Conservation (phyloP, 2,888 invertebrate species). For the Melieria crassipennis region DNA sequence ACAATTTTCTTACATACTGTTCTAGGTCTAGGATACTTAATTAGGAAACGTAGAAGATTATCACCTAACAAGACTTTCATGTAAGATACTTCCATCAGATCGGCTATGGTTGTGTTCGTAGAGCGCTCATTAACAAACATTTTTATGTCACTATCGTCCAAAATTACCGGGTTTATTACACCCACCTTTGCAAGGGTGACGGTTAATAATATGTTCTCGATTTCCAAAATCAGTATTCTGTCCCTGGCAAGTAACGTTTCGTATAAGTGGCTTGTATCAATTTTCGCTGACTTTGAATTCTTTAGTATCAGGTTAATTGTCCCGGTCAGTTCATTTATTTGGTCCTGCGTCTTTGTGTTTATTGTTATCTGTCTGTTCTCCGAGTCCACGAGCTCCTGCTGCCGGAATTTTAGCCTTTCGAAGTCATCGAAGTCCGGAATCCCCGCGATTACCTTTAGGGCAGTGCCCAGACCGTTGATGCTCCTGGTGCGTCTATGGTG, state of each 20-base stretch:
- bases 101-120: conserved; percentile 33
- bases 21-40: conserved; percentile 27
- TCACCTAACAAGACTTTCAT: conserved; percentile 25
- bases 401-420: conserved; percentile 6
- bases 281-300: background rate
- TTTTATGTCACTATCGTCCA: conserved; percentile 13
- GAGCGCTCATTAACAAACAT: conserved; percentile 20
- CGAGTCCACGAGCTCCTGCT: conserved; percentile 7
- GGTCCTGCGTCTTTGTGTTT: conserved; percentile 7
- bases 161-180: conserved; percentile 14
- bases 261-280: background rate
- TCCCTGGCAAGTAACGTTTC: background rate
- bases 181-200: conserved; percentile 20
- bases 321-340: conserved; percentile 5
- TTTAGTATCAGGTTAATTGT: background rate
- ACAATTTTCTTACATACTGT: conserved; percentile 28
- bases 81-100: conserved; percentile 32
- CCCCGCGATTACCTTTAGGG: conserved; percentile 13
- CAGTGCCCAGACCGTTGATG: conserved; percentile 2
- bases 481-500: conserved; percentile 6
- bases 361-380: conserved; percentile 14
- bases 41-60: conserved; percentile 27
- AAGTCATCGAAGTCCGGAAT: conserved; percentile 18
- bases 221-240: background rate
- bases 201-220: background rate